These are phyloP conservation scores for Mystacides longicornis DNA, from an alignment of 2,888 invertebrate species.

Conservation along the genomic window DNA sequence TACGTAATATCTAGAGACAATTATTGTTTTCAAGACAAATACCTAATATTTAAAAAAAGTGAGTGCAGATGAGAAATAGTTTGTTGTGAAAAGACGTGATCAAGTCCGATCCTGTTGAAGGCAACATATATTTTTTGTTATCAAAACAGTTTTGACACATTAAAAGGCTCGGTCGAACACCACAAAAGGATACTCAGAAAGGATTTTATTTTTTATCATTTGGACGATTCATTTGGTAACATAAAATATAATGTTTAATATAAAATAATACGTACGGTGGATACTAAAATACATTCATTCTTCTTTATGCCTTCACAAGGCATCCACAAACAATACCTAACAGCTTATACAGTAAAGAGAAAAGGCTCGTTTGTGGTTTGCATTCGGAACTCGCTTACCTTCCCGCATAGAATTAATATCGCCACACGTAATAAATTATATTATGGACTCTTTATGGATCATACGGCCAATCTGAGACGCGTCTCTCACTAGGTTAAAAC, in stretches of 20 bases:
- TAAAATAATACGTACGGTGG: background rate
- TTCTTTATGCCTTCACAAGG: background rate
- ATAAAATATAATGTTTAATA: constrained; percentile 17
- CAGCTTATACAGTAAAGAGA: too few relatives aligned
- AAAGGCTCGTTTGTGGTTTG: background rate
- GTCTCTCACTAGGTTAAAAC: too few relatives aligned
- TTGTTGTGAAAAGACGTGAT: background rate
- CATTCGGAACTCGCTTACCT: too few relatives aligned
- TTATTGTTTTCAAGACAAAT: too few relatives aligned
- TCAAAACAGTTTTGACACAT: constrained; percentile 24
- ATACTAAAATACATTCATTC: constrained; percentile 2
- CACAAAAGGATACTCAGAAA: constrained; percentile 20
- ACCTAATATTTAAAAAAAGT: too few relatives aligned
- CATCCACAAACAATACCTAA: too few relatives aligned
- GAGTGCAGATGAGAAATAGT: background rate
- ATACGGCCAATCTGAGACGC: too few relatives aligned
- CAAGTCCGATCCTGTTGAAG: background rate
- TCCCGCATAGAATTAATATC: too few relatives aligned
- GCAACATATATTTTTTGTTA: constrained; percentile 15
- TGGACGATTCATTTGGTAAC: constrained; percentile 20
- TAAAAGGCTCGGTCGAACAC: constrained; percentile 19
- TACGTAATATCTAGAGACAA: too few relatives aligned
- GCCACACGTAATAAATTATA: too few relatives aligned
- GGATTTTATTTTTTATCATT: constrained; percentile 11
- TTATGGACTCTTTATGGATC: too few relatives aligned